Evolutionary conservation across 2,113 vertebrate species (phyloP), one percentile per base, ranked within the genome.

Genomic region (Sinocyclocheilus anshuiensis): DNA sequence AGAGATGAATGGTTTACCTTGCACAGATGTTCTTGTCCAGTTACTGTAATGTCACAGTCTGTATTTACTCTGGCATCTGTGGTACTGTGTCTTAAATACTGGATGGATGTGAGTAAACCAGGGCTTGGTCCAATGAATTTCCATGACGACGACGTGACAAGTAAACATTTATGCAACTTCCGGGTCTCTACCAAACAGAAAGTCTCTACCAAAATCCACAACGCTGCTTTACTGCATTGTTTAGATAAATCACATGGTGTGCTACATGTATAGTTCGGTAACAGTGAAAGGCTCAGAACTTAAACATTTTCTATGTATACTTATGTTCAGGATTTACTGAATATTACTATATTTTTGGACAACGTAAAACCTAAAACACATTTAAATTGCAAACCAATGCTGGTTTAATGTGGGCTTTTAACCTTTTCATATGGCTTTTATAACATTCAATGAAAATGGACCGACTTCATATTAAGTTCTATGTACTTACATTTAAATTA

Each of bases 1-100:
- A 18, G 26, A 48, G 13, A 48, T 15, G 16, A 84, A 13, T 76
- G n/a, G 42, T 45, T 89, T 90, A 90, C 84, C 89, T 90, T 80
- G 74, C 12, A 11, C 50, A 71, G 63, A 53, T 77, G n/a, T 7
- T 81, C 69, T 80, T 45, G 85, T 80, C 24, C 33, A 59, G 57
- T 20, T 55, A 71, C 26, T 57, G 16, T 53, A 67, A 69, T 74
- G 20, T 79, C 53, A 33, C 55, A 72, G 80, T 79, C 29, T 79
- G 67, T n/a, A 55, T 22, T 76, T 53, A 6, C 33, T 39, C 45
- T 48, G 53, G 22, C 4, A 79, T 42, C 50, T 36, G 45, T 26
- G 24, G 20, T 72, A 77, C 36, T 53, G 24, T 20, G 50, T 1
- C 39, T 88, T 82, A 89, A 88, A 90, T 89, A 89, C 77, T 72